phyloP scores from a whole-genome alignment of 1,140 invertebrate genomes.

The Heterodera schachtii region DNA sequence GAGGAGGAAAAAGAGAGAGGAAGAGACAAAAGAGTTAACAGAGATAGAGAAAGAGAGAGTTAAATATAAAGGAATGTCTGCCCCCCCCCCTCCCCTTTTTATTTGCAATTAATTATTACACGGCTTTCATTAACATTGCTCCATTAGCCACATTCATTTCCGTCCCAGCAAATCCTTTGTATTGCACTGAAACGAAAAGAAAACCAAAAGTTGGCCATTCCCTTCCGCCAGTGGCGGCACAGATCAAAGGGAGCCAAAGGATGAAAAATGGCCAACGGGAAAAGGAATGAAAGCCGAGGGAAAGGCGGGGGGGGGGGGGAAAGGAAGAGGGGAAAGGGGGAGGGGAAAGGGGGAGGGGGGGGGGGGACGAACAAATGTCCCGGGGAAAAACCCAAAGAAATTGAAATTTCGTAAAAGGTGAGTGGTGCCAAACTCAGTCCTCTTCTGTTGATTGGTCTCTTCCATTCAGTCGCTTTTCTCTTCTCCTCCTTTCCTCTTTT shows the following conservation, averaged over 20 bases:
- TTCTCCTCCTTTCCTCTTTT: background rate
- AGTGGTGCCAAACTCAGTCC: background rate
- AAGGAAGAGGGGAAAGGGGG: background rate
- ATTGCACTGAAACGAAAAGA: background rate
- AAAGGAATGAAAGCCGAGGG: constrained; percentile 7
- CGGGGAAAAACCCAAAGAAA: background rate
- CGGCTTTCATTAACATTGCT: background rate
- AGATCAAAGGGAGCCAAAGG: constrained; percentile 29
- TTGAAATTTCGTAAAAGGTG: background rate
- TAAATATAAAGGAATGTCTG: too few relatives aligned
- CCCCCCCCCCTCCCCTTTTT: background rate
- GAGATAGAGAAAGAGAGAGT: too few relatives aligned
- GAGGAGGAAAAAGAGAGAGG: background rate
- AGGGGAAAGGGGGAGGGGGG: too few relatives aligned
- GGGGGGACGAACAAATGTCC: constrained; percentile 6
- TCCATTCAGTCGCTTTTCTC: background rate
- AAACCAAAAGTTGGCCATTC: background rate
- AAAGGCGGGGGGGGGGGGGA: background rate
- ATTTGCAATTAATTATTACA: background rate
- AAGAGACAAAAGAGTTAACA: background rate
- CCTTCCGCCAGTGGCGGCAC: constrained; percentile 18
- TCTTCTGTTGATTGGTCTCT: background rate
- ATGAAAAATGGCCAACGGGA: constrained; percentile 28
- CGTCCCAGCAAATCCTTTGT: background rate
- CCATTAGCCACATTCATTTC: background rate